Evolutionary conservation across 2,888 invertebrate genomes (phyloP).

Genomic region (Mimachlamys varia): DNA sequence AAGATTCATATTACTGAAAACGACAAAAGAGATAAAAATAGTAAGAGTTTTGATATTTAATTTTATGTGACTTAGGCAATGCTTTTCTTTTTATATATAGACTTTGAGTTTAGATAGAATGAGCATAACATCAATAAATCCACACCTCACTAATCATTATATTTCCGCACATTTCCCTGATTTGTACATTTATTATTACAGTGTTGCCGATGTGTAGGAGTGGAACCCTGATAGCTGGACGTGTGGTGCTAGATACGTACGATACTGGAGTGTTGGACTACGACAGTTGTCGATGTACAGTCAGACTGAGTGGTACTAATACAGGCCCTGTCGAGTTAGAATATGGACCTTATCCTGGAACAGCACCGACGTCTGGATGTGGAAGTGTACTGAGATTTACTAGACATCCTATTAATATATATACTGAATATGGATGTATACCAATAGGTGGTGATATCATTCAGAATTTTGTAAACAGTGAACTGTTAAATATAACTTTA

Average conservation of each 20-base stretch:
- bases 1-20: too few species aligned
- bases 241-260: neutral
- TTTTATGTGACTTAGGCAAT: too few species aligned
- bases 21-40: too few species aligned
- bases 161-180: too few species aligned
- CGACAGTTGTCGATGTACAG: neutral
- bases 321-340: neutral
- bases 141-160: too few species aligned
- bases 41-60: too few species aligned
- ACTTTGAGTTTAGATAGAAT: too few species aligned
- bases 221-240: neutral
- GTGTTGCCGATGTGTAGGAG: constrained; percentile 20
- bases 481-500: neutral
- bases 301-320: neutral
- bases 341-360: neutral
- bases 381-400: neutral
- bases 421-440: neutral
- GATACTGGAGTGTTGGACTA: neutral
- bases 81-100: too few species aligned
- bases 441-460: neutral
- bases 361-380: neutral
- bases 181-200: neutral
- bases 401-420: neutral
- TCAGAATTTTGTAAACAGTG: neutral
- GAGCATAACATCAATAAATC: too few species aligned